These are phyloP conservation scores for Pycnomerus fuliginosus DNA, from an alignment of 2,888 invertebrate genomes.

Conservation along the genomic window DNA sequence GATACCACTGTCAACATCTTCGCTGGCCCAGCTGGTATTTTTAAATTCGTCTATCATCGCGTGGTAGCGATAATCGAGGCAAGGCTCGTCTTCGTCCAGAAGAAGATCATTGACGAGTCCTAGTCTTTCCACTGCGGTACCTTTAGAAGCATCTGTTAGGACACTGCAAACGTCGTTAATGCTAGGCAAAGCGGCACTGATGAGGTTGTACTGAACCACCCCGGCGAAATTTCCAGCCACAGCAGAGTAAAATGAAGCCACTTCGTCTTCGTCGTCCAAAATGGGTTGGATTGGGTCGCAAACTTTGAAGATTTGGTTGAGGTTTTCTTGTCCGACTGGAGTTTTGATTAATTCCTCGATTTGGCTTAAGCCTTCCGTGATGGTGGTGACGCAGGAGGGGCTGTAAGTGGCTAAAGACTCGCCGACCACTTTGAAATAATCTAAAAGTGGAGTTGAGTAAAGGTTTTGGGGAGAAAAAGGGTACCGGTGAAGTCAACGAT, in stretches of 20 bases:
- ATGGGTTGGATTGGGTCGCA: constrained; percentile 71
- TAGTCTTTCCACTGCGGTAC: constrained; percentile 66
- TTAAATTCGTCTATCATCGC: constrained; percentile 70
- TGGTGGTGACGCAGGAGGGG: constrained; percentile 66
- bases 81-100: constrained; percentile 65
- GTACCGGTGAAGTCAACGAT: constrained; percentile 82
- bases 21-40: constrained; percentile 65
- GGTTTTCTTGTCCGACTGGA: constrained; percentile 59
- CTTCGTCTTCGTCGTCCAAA: constrained; percentile 61
- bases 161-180: constrained; percentile 79
- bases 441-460: too few species aligned
- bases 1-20: constrained; percentile 66
- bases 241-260: constrained; percentile 78
- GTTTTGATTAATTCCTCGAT: constrained; percentile 65
- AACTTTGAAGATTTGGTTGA: constrained; percentile 76
- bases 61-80: constrained; percentile 81
- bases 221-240: constrained; percentile 86
- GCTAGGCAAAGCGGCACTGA: constrained; percentile 68
- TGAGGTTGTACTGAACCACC: constrained; percentile 87
- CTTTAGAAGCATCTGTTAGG: constrained; percentile 63
- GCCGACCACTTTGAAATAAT: constrained; percentile 78
- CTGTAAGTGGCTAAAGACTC: constrained; percentile 69
- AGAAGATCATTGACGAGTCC: constrained; percentile 72
- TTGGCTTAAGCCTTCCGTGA: constrained; percentile 53
- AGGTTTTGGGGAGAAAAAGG: too few species aligned